Conservation (phyloP, 1,140 invertebrate genomes). For the Drosophila mojavensis region DNA sequence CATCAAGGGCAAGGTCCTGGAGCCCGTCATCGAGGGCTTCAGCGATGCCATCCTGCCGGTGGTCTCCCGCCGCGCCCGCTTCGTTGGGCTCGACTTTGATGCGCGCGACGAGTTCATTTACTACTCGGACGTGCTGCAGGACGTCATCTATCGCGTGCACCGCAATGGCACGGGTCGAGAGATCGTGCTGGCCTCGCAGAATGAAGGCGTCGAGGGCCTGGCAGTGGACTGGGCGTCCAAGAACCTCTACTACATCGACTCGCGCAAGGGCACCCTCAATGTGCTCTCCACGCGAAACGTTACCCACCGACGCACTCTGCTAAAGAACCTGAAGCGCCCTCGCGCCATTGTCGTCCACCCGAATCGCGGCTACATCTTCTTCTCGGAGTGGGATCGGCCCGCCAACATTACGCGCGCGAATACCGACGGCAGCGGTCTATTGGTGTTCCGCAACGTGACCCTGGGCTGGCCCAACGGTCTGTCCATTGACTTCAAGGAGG, state of each 20-base stretch:
- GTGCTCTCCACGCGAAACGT: constrained; percentile 95
- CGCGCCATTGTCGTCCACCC: constrained; percentile 98
- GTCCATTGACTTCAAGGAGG: constrained; percentile 94
- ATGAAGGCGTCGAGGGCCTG: constrained; percentile 98
- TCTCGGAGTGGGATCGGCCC: constrained; percentile 97
- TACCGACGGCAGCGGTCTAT: constrained; percentile 93
- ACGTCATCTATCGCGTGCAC: constrained; percentile 96
- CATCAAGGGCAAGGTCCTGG: constrained; percentile 96
- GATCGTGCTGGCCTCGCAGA: constrained; percentile 97
- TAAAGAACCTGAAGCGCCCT: constrained; percentile 95
- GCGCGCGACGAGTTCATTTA: constrained; percentile 96
- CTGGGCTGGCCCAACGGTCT: constrained; percentile 98
- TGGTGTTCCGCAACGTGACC: constrained; percentile 96
- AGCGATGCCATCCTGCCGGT: constrained; percentile 97
- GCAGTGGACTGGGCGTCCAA: constrained; percentile 99
- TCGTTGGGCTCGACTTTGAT: constrained; percentile 99
- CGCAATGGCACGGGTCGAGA: constrained; percentile 94
- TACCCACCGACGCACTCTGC: constrained; percentile 91
- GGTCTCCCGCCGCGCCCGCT: constrained; percentile 94
- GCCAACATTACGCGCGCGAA: constrained; percentile 97
- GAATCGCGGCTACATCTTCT: constrained; percentile 96
- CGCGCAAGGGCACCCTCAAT: constrained; percentile 96
- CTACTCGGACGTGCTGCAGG: constrained; percentile 98
- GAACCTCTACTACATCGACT: constrained; percentile 99
- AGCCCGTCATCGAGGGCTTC: constrained; percentile 95